These are phyloP conservation scores for Drosophila recens DNA, from an alignment of 2,888 invertebrate genomes.

Conservation along the genomic window DNA sequence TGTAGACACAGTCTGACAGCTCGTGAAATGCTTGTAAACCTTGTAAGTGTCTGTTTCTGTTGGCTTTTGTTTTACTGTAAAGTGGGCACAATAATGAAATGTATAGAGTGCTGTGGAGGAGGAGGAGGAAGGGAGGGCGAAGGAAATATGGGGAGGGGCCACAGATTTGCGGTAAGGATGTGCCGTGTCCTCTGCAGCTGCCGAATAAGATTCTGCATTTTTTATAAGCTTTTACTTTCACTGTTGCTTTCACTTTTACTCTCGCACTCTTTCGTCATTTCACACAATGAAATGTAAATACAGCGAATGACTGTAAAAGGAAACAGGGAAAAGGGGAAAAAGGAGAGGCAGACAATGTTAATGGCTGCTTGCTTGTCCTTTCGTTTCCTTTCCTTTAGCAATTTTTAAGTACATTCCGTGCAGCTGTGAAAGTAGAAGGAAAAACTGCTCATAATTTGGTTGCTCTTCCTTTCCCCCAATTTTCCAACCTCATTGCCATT, in stretches of 20 bases:
- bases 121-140: no score
- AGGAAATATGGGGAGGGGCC: constrained; percentile 11
- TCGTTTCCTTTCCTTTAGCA: constrained; percentile 35
- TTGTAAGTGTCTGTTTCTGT: constrained; percentile 37
- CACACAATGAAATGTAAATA: constrained; percentile 71
- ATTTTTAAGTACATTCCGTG: constrained; percentile 39
- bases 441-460: constrained; percentile 44
- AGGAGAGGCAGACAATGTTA: constrained; percentile 26
- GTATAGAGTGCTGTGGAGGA: constrained; percentile 31
- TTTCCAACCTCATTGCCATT: constrained; percentile 14
- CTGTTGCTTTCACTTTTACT: constrained; percentile 35
- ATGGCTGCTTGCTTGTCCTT: constrained; percentile 40
- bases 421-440: constrained; percentile 11
- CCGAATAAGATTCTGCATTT: constrained; percentile 39
- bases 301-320: constrained; percentile 41
- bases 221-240: constrained; percentile 47
- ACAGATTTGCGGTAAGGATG: constrained; percentile 49
- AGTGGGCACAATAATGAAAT: constrained; percentile 59
- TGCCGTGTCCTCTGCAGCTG: constrained; percentile 8
- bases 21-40: constrained; percentile 52
- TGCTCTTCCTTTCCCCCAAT: neutral
- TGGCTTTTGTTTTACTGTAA: constrained; percentile 34
- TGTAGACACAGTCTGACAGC: constrained; percentile 17
- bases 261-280: constrained; percentile 30
- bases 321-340: constrained; percentile 30